Conservation (phyloP, 2,888 invertebrate species). For the Limnephilus auricula region DNA sequence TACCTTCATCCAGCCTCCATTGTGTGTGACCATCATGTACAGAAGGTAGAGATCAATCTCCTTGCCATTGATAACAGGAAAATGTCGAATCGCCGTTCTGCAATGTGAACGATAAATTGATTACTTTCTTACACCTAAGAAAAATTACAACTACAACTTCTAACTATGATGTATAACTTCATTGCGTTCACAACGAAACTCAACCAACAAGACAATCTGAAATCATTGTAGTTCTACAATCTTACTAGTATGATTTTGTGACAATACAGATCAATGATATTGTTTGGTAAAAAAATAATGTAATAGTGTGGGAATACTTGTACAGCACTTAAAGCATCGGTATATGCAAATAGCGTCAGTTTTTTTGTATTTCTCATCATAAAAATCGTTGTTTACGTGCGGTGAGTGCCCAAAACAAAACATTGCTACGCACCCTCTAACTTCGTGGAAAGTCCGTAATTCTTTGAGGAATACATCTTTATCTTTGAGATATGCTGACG, state of each 20-base stretch:
- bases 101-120: conserved; percentile 69
- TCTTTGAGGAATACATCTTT: conserved; percentile 89
- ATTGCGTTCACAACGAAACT: neutral
- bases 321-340: neutral
- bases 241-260: neutral
- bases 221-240: neutral
- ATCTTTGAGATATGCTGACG: conserved; percentile 87
- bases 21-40: conserved; percentile 93
- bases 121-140: neutral
- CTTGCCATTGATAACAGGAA: conserved; percentile 90
- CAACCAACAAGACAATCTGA: neutral
- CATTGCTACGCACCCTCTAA: conserved; percentile 87
- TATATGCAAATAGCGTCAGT: neutral
- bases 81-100: conserved; percentile 77
- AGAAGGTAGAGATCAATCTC: conserved; percentile 95
- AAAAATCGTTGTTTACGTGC: conserved; percentile 40
- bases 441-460: conserved; percentile 93
- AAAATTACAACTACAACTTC: too few relatives aligned
- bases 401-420: neutral
- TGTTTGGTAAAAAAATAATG: neutral
- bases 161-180: neutral
- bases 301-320: neutral
- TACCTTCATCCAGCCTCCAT: conserved; percentile 97
- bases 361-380: neutral
- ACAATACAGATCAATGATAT: neutral